Evolutionary conservation across 2,888 invertebrate genomes (phyloP).

Genomic region (Epinotia ramella): DNA sequence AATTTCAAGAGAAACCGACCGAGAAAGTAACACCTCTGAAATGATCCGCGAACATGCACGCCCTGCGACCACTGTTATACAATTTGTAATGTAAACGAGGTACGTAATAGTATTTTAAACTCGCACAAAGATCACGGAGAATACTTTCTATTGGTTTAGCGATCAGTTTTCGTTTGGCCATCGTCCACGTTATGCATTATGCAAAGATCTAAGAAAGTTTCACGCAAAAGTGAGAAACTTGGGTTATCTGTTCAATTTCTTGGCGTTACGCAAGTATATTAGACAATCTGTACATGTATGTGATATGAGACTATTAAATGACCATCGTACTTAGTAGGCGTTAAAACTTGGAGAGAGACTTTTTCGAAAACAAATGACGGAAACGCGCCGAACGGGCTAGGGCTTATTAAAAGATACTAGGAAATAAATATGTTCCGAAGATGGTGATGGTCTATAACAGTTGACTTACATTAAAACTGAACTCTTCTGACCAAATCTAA

Average conservation of each 20-base stretch:
- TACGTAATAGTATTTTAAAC: slow-evolving; percentile 43
- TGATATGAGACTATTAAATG: neutral
- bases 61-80: slow-evolving; percentile 43
- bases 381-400: too few species aligned
- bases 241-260: slow-evolving; percentile 39
- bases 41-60: slow-evolving; percentile 53
- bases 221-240: slow-evolving; percentile 51
- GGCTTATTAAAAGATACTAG: too few species aligned
- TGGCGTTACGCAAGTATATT: slow-evolving; percentile 34
- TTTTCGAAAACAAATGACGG: too few species aligned
- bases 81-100: slow-evolving; percentile 41
- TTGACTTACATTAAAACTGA: too few species aligned
- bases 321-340: too few species aligned
- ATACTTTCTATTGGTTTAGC: slow-evolving; percentile 51
- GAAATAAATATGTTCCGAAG: too few species aligned
- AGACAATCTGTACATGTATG: slow-evolving; percentile 10
- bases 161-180: slow-evolving; percentile 45
- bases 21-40: slow-evolving; percentile 74
- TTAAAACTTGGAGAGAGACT: too few species aligned
- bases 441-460: too few species aligned
- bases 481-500: too few species aligned
- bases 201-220: slow-evolving; percentile 58
- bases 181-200: slow-evolving; percentile 50
- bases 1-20: slow-evolving; percentile 73
- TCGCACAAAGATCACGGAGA: slow-evolving; percentile 44